Conservation (phyloP, 2,113 vertebrate genomes). For the Cygnus buccinator region DNA sequence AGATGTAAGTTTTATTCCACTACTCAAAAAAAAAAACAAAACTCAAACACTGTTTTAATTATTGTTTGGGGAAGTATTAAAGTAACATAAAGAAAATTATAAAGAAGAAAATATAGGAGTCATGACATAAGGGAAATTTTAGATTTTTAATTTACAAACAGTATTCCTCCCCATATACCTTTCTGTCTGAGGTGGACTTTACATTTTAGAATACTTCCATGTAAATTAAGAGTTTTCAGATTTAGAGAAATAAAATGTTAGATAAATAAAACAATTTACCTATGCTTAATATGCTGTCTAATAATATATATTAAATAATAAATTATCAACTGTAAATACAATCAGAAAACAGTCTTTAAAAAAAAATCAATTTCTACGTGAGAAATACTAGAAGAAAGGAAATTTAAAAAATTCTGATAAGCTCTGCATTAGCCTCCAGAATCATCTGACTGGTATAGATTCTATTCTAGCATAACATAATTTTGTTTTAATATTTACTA, state of each 20-base stretch:
- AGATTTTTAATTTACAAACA: neutral
- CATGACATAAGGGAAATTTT: neutral
- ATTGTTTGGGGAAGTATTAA: neutral
- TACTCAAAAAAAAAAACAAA: neutral
- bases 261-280: neutral
- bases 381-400: neutral
- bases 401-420: neutral
- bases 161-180: neutral
- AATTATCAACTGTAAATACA: neutral
- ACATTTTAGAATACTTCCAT: neutral
- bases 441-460: neutral
- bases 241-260: neutral
- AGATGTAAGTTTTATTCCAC: neutral
- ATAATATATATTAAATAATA: neutral
- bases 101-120: neutral
- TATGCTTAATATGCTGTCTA: neutral
- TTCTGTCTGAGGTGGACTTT: neutral
- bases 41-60: neutral
- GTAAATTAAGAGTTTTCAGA: neutral
- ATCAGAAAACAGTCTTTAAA: neutral
- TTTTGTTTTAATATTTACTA: neutral
- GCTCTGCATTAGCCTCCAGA: neutral
- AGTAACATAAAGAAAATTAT: neutral
- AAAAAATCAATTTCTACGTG: neutral
- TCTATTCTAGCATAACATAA: neutral